A percentile compares a stretch with the other conserved stretches of the same genome.
Conservation (phyloP, 2,113 vertebrate genomes). For the pig (Sus scrofa) region T2T-Sscrofa CM000816.6:49967001-49967500, state of each 20-base stretch:
- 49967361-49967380: conserved; percentile 46
- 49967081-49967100: background rate
- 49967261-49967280: background rate
- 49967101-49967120: conserved; percentile 24
- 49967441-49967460: conserved; percentile 8
- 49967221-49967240: background rate
- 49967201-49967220: background rate
- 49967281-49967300: background rate
- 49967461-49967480: background rate
- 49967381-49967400: conserved; percentile 56
- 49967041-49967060: background rate
- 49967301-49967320: background rate
- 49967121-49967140: background rate
- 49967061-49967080: background rate
- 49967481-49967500: background rate
- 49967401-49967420: conserved; percentile 54
- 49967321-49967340: no score
- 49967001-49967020: background rate
- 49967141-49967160: background rate
- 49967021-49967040: background rate
- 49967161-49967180: no score
- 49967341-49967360: background rate
- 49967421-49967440: conserved; percentile 15
- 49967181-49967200: background rate
- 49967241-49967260: background rate